phyloP scores from a whole-genome alignment of 2,113 vertebrate genomes.

The Bambusicola thoracicus region DNA sequence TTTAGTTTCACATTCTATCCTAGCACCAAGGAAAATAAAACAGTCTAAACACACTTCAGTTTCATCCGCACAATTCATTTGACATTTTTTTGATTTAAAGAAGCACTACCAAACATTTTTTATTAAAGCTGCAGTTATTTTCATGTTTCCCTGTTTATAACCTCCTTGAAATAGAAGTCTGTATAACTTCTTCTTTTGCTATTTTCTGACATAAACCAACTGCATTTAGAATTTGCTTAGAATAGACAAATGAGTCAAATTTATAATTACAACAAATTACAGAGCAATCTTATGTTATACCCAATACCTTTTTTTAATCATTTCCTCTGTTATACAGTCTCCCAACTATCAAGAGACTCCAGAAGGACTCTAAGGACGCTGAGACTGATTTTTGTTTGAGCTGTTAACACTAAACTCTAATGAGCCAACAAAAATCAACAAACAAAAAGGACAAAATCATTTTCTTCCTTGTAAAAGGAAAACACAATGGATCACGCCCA shows the following conservation, averaged over 20 bases:
- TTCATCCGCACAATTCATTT: conserved; percentile 66
- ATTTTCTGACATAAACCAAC: background rate
- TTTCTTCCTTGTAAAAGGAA: background rate
- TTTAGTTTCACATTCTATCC: conserved; percentile 64
- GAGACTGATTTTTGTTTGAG: background rate
- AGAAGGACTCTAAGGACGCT: background rate
- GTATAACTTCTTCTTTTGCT: background rate
- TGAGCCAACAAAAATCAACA: conserved; percentile 28
- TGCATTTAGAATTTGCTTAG: conserved; percentile 29
- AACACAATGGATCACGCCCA: background rate
- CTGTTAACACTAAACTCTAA: conserved; percentile 28
- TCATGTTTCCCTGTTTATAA: conserved; percentile 16
- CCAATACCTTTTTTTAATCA: background rate
- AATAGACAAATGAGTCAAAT: background rate
- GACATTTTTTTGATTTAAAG: conserved; percentile 70
- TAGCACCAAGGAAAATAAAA: conserved; percentile 65
- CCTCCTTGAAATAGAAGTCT: background rate
- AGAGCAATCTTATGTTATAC: background rate
- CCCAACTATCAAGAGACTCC: background rate
- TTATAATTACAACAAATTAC: conserved; percentile 22
- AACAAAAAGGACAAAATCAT: background rate
- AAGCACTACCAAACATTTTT: conserved; percentile 20
- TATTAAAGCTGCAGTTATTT: conserved; percentile 3
- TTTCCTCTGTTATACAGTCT: background rate
- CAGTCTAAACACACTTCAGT: conserved; percentile 49